Evolutionary conservation across 2,113 vertebrate genomes (phyloP).

Genomic region (Callipepla squamata): DNA sequence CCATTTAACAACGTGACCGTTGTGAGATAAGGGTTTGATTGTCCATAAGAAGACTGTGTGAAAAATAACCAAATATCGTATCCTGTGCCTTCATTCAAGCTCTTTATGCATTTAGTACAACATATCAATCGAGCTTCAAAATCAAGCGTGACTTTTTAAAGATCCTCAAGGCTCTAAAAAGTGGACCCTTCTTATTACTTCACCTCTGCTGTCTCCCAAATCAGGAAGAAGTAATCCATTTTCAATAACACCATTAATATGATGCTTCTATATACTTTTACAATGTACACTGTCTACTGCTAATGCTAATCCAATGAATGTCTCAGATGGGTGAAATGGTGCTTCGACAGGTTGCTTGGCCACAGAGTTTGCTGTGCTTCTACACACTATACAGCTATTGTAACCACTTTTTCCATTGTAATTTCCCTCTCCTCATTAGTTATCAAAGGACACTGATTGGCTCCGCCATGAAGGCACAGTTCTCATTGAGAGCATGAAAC

Average conservation of each 20-base stretch:
- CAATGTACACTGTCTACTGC: accelerated
- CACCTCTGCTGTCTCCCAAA: background rate
- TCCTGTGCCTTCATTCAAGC: background rate
- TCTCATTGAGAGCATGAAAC: slow-evolving; percentile 30
- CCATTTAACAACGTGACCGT: accelerated
- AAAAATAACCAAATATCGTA: background rate
- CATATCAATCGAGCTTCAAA: background rate
- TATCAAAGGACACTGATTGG: slow-evolving; percentile 6
- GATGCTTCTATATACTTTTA: background rate
- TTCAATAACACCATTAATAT: background rate
- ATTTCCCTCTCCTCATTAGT: slow-evolving; percentile 41
- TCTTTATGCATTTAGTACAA: background rate
- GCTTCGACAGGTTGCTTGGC: slow-evolving; percentile 15
- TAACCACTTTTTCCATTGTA: slow-evolving; percentile 19
- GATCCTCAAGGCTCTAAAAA: background rate
- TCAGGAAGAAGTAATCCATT: background rate
- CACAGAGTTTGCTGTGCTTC: slow-evolving; percentile 14
- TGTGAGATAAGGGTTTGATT: background rate
- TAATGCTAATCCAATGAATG: background rate
- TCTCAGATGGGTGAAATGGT: background rate
- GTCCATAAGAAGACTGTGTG: background rate
- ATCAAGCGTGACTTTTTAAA: background rate
- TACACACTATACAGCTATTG: slow-evolving; percentile 37
- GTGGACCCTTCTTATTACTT: background rate
- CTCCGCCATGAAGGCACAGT: background rate